Conservation (phyloP, 2,888 invertebrate species). For the Ligdia adustata region DNA sequence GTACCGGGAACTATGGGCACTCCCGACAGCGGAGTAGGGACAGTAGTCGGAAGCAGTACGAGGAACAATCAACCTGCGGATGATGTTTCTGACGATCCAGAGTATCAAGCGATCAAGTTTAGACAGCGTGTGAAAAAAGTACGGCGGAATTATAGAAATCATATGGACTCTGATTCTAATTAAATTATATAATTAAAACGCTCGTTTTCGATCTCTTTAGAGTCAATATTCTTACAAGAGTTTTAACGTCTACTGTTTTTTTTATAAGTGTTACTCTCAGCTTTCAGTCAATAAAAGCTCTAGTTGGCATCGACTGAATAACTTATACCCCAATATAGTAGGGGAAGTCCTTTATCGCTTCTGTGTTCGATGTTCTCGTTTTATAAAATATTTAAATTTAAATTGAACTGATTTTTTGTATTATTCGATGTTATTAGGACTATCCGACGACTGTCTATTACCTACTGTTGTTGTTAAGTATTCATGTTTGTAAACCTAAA, state of each 20-base stretch:
- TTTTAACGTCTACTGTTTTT: too few relatives aligned
- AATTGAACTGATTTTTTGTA: too few relatives aligned
- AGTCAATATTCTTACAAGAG: too few relatives aligned
- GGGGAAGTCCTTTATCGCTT: too few relatives aligned
- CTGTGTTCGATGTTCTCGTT: too few relatives aligned
- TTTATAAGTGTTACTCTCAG: too few relatives aligned
- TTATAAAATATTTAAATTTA: too few relatives aligned
- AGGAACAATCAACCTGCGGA: constrained; percentile 54
- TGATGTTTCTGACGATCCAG: constrained; percentile 73
- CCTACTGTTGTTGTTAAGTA: constrained; percentile 39
- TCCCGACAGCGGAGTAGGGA: constrained; percentile 73
- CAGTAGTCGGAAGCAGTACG: constrained; percentile 63
- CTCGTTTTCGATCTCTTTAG: too few relatives aligned
- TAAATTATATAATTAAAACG: constrained; percentile 44
- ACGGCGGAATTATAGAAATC: constrained; percentile 85
- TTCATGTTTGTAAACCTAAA: constrained; percentile 28
- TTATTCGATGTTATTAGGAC: constrained; percentile 30
- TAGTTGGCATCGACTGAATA: too few relatives aligned
- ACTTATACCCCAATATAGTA: too few relatives aligned
- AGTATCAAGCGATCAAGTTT: constrained; percentile 79
- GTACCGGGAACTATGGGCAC: constrained; percentile 49
- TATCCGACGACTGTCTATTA: constrained; percentile 43
- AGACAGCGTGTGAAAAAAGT: constrained; percentile 85
- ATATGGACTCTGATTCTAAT: constrained; percentile 87
- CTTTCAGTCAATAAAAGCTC: too few relatives aligned